Base-by-base conservation (phyloP, 2,888 invertebrate genomes). In the Catocala sponsa region DNA sequence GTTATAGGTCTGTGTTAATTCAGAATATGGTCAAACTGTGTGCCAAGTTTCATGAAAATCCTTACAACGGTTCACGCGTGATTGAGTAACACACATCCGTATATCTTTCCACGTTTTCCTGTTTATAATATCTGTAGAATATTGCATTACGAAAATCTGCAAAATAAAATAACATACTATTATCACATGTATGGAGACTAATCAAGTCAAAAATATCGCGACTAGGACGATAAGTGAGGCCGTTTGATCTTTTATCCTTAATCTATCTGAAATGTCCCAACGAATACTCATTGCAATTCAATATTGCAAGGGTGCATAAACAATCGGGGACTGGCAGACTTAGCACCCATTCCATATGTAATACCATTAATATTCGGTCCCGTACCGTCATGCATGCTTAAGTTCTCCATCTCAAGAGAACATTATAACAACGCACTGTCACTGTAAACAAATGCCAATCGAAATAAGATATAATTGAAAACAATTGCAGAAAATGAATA, bases 231-330 rank as follows among this genome's bases (percentile, higher is more conserved):
- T 32, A 43, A 25, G 12, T 10, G 5, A 6, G 33, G 13, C 35
- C 11, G 32, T 41, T 49, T 47, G 9, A 35, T 15, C 25, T 32
- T 38, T 38, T 38, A 2, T 13, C 60, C 48, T 65, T 63, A 65
- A 58, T 44, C 59, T 15, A n/a, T 10, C 12, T 25, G n/a, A 35
- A 13, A 35, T 12, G 32, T 12, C 15, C 0, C 11, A 12, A 15
- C 43, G 46, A 33, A 48, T 52, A 35, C 54, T 76, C 62, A 64
- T 60, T 60, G 59, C 57, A 54, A 73, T 56, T 70, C 68, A 65
- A 58, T 57, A 47, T 49, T 38, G 48, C 53, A 63, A 56, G 55
- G 47, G 62, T 59, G 65, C 63, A 59, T 66, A 70, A 43, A 59
- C 53, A 59, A 59, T 56, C n/a, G 43, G 25, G 7, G 25, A 6